phyloP scores from a whole-genome alignment of 2,797 vertebrate genomes.

The Orestias chungarensis region DNA sequence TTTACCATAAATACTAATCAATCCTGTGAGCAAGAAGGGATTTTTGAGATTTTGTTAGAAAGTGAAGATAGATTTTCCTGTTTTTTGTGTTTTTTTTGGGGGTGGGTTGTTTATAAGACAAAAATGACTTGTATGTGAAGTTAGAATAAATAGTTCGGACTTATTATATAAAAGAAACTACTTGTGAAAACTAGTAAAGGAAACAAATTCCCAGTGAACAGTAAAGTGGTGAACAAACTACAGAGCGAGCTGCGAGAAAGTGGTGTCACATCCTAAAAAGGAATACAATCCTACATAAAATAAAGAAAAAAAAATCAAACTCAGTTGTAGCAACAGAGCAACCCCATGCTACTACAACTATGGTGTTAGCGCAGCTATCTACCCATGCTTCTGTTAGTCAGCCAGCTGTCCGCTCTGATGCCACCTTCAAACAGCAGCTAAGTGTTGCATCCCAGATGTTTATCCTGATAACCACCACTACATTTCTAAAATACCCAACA shows the following conservation, averaged over 20 bases:
- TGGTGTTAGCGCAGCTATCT: slow-evolving; percentile 44
- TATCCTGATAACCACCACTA: slow-evolving; percentile 74
- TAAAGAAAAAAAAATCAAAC: slow-evolving; percentile 33
- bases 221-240: slow-evolving; percentile 37
- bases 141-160: slow-evolving; percentile 22
- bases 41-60: slow-evolving; percentile 24
- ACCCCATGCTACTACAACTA: slow-evolving; percentile 72
- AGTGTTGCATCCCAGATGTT: slow-evolving; percentile 81
- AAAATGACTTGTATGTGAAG: slow-evolving; percentile 29
- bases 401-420: slow-evolving; percentile 43
- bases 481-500: slow-evolving; percentile 19
- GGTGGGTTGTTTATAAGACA: slow-evolving; percentile 14
- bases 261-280: slow-evolving; percentile 68
- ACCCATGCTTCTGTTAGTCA: slow-evolving; percentile 70
- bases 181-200: slow-evolving; percentile 2
- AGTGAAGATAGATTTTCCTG: slow-evolving; percentile 4
- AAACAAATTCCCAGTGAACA: slow-evolving; percentile 2
- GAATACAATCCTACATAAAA: slow-evolving; percentile 14
- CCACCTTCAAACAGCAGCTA: slow-evolving; percentile 53
- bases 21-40: slow-evolving; percentile 7
- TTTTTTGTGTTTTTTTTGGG: not conserved
- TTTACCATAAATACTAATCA: slow-evolving; percentile 42
- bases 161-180: slow-evolving; percentile 2
- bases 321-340: slow-evolving; percentile 64
- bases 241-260: slow-evolving; percentile 72